Base-by-base conservation (phyloP, 2,888 invertebrate genomes). In the Eilema griseolum region DNA sequence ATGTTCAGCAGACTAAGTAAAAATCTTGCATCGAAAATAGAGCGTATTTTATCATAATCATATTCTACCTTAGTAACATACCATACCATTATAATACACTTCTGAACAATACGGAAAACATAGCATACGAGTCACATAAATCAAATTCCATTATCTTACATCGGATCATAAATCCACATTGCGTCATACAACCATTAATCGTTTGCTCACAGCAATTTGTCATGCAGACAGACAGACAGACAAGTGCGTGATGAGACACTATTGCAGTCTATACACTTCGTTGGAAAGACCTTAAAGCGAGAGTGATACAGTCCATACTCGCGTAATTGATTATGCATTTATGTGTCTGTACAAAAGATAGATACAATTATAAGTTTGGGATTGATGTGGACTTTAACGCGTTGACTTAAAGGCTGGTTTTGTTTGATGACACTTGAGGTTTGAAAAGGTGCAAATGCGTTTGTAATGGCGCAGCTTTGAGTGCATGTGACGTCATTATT, bases 181-280 rank as follows among this genome's bases (percentile, higher is more conserved):
- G 79, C 87, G 87, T 88, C 88, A 86, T 85, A 81, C 76, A 76
- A 85, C 88, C 92, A 92, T 92, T 92, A 92, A 92, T 93, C 92
- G 89, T 85, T 83, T 66, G 80, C 84, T 83, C 86, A 80, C 79
- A 83, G 89, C 89, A 90, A 92, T 92, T 92, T 92, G 93, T 93
- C 92, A 92, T 86, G 85, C 83, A 84, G 85, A 87, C 89, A 88
- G 90, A 90, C 65, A 85, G 86, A 90, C 89, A 83, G 85, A 86
- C 87, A 84, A 81, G 85, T 83, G 72, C 80, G 71, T 78, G 76
- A 76, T 71, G 83, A 78, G 71, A 70, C 69, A 76, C 67, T 57
- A 75, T 73, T 74, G 61, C 67, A 75, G 71, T 75, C 71, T 69
- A 60, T 64, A 67, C 41, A 70, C 14, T 57, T 0, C 37, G 70